Conservation (phyloP, 2,113 vertebrate genomes). For the Cephalopholis sonnerati region DNA sequence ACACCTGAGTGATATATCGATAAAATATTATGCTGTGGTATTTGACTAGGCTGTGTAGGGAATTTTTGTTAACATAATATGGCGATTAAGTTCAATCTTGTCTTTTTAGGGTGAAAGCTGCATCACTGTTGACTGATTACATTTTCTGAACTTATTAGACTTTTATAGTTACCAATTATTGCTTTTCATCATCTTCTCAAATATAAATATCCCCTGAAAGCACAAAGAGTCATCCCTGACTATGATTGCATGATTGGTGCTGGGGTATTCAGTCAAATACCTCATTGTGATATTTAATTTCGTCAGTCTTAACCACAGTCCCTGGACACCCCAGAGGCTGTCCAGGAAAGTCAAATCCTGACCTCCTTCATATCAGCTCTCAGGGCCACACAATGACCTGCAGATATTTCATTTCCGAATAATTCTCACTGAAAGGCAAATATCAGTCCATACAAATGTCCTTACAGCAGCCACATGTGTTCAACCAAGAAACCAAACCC, state of each 20-base stretch:
- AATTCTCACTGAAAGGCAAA: slow-evolving; percentile 23
- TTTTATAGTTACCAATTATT: neutral
- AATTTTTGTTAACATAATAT: neutral
- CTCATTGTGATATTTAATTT: neutral
- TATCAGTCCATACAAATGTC: neutral
- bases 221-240: neutral
- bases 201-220: neutral
- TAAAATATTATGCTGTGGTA: neutral
- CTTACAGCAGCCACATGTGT: neutral
- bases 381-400: neutral
- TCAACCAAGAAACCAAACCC: neutral
- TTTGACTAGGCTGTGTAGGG: no score
- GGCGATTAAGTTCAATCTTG: neutral
- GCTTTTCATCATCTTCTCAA: neutral
- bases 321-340: neutral
- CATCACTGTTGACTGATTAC: no score
- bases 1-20: neutral
- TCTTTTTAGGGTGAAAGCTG: neutral
- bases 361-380: slow-evolving; percentile 1
- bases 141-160: neutral
- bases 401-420: neutral
- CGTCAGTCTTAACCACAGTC: neutral
- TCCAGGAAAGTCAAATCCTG: neutral
- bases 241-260: neutral
- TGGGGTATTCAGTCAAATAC: neutral